phyloP scores from a whole-genome alignment of 2,888 invertebrate species.

The Papilio demoleus region DNA sequence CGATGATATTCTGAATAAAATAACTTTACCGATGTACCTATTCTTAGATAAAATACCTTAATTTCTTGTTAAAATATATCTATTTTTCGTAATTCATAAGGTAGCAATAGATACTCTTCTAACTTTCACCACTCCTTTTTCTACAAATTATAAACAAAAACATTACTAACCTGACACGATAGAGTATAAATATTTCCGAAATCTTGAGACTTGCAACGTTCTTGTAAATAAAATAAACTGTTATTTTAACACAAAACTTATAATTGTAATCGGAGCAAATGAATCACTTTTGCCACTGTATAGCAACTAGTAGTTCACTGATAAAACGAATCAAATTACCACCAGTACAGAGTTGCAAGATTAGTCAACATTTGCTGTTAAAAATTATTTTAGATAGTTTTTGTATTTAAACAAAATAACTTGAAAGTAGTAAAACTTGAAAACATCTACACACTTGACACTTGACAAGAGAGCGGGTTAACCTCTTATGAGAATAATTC shows the following conservation, averaged over 20 bases:
- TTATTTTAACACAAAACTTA: conserved; percentile 8
- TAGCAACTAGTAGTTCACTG: conserved; percentile 28
- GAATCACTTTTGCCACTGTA: conserved; percentile 34
- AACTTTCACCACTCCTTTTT: background rate
- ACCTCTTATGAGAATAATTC: conserved; percentile 38
- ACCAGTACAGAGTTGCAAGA: background rate
- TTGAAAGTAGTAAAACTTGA: conserved; percentile 42
- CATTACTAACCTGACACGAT: conserved; percentile 29
- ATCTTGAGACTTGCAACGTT: too few relatives aligned
- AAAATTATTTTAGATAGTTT: conserved; percentile 1
- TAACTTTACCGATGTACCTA: background rate
- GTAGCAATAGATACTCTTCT: background rate
- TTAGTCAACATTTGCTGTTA: background rate
- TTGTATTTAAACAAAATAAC: conserved; percentile 29
- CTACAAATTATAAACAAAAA: conserved; percentile 7
- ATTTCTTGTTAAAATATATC: background rate
- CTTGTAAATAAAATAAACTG: too few relatives aligned
- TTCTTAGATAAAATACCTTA: background rate
- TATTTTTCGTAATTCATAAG: background rate
- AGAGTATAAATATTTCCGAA: background rate
- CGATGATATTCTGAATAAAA: background rate
- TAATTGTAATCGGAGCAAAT: conserved; percentile 27
- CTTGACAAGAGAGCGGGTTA: conserved; percentile 43
- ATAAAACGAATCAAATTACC: conserved; percentile 26
- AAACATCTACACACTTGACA: conserved; percentile 43